These are phyloP conservation scores for Jacana jacana DNA, from an alignment of 2,113 vertebrate species.

Conservation along the genomic window DNA sequence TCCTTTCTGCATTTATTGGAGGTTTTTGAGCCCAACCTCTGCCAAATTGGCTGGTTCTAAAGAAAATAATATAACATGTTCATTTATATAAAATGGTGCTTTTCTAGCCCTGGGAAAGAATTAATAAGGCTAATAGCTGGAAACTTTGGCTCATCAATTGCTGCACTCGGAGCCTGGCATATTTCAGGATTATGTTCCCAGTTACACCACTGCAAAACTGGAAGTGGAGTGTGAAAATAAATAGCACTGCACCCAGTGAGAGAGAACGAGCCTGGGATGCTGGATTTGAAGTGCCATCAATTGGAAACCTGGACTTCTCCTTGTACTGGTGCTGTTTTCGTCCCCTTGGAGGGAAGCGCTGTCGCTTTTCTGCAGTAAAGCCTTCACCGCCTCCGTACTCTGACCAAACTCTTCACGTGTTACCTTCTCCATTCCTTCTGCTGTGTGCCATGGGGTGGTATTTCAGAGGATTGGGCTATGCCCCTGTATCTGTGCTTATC, in stretches of 20 bases:
- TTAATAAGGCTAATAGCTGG: background rate
- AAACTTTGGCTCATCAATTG: background rate
- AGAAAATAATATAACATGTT: background rate
- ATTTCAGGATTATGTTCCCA: background rate
- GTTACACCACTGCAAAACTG: background rate
- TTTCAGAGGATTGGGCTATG: background rate
- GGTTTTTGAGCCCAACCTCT: background rate
- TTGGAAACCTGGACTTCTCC: background rate
- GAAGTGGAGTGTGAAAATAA: background rate
- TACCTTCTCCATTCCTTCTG: background rate
- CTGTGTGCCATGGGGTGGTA: background rate
- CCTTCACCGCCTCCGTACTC: fast-evolving
- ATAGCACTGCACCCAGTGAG: background rate
- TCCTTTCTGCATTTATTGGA: background rate
- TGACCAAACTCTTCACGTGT: background rate
- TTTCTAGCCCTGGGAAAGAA: background rate
- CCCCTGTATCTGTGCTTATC: background rate
- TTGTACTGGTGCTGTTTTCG: background rate
- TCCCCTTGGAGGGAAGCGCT: background rate
- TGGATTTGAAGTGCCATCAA: background rate
- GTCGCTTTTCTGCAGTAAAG: slow-evolving; percentile 43
- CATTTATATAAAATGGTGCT: background rate
- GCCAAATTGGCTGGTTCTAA: background rate
- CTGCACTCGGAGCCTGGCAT: background rate
- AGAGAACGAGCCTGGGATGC: background rate